Conservation (phyloP, 2,888 invertebrate species). For the Hydroisotoma schaefferi region DNA sequence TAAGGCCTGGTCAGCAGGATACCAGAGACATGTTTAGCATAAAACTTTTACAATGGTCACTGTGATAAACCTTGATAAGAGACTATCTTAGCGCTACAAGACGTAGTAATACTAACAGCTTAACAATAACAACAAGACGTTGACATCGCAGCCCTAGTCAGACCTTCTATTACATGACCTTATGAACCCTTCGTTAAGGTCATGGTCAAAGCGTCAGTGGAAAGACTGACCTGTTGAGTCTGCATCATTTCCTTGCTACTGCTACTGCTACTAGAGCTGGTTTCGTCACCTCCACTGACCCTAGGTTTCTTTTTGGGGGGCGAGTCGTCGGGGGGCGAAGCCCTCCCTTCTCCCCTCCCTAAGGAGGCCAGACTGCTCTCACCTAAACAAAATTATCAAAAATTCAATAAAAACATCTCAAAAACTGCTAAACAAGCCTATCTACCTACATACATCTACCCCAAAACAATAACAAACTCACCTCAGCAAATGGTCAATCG, state of each 20-base stretch:
- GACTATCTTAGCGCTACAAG: no score
- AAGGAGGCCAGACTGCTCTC: slow-evolving; percentile 49
- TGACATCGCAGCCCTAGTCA: no score
- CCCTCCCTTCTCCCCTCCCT: slow-evolving; percentile 49
- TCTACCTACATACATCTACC: neutral
- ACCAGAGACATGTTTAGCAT: no score
- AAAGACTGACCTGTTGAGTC: slow-evolving; percentile 44
- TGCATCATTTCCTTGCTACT: slow-evolving; percentile 43
- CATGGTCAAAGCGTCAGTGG: neutral
- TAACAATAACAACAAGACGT: no score
- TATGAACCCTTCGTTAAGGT: no score
- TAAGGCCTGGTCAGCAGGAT: no score
- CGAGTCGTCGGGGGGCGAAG: slow-evolving; percentile 48
- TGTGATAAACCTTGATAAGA: no score
- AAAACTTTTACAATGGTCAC: no score
- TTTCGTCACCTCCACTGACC: slow-evolving; percentile 28
- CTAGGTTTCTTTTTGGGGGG: slow-evolving; percentile 49
- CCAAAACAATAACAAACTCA: slow-evolving; percentile 5
- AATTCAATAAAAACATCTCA: slow-evolving; percentile 3
- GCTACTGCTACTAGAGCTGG: slow-evolving; percentile 11
- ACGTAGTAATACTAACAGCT: no score
- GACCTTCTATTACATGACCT: no score
- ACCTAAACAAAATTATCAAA: slow-evolving; percentile 32
- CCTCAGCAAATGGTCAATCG: slow-evolving; percentile 36
- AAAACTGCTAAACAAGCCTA: neutral